Evolutionary conservation across 1,140 invertebrate species (phyloP).

Genomic region (Branchinecta lynchi): DNA sequence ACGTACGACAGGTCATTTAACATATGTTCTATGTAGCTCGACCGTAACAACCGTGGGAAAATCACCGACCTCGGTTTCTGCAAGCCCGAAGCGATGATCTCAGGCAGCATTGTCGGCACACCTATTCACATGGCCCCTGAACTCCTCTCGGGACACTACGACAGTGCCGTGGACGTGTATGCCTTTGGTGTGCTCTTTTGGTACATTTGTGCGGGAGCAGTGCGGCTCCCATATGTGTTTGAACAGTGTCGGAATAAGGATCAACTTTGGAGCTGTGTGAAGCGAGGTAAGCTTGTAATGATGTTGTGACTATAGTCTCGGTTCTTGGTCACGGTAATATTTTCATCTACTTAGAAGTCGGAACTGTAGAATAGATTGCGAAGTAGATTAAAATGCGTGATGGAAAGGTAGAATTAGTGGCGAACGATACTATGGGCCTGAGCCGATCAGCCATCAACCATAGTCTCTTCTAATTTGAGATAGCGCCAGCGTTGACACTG

Average conservation of each 20-base stretch:
- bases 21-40: too few species aligned
- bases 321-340: conserved; percentile 2
- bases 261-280: conserved; percentile 67
- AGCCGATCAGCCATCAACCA: too few species aligned
- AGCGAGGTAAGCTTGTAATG: conserved; percentile 43
- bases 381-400: background rate
- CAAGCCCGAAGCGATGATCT: conserved; percentile 80
- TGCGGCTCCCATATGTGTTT: conserved; percentile 59
- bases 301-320: conserved; percentile 17
- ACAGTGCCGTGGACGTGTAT: conserved; percentile 73
- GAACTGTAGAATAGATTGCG: conserved; percentile 7
- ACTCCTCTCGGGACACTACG: conserved; percentile 61
- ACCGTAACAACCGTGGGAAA: conserved; percentile 55
- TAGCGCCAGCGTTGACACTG: too few species aligned
- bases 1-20: too few species aligned
- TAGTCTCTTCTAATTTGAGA: too few species aligned
- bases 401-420: too few species aligned
- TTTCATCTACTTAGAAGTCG: background rate
- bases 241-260: conserved; percentile 77
- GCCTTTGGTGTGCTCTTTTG: conserved; percentile 83
- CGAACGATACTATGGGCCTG: too few species aligned
- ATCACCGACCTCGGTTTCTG: conserved; percentile 81
- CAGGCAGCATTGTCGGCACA: conserved; percentile 64
- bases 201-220: conserved; percentile 66
- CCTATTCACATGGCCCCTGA: conserved; percentile 88